Base-by-base conservation (phyloP, 2,797 vertebrate species). In the Uromys caudimaculatus region DNA sequence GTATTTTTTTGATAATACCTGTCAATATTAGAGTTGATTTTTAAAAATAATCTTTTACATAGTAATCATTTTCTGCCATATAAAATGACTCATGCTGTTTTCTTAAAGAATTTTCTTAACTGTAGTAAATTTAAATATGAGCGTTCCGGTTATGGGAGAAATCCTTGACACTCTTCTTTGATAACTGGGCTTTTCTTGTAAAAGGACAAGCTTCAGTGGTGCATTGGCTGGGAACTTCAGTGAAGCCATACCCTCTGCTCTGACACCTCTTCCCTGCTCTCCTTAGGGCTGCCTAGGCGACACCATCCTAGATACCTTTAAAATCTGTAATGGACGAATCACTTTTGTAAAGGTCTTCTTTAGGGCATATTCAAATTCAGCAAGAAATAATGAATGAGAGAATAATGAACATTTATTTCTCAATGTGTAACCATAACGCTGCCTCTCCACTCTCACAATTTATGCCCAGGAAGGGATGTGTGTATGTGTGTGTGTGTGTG, bases 401-500 rank as follows among this genome's bases (percentile, higher is more conserved):
- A 98, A 92, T 98, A 71, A 89, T 97, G 73, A 88, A 87, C 96
- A 96, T 97, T 97, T 98, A 97, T 98, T 98, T 98, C 97, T 81
- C 96, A 96, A 96, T 64, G 64, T 94, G 95, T 82, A 82, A 97
- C 97, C 95, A 91, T 95, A 96, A 96, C 83, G 81, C 58, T 88
- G 83, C 93, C 82, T 97, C 93, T 98, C 96, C 90, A 87, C 96
- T 97, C 69, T 97, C 94, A 97, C 95, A 97, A 98, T 98, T 98
- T 98, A 98, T 97, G 95, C 94, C 73, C 94, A 2, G 2, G 90
- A 90, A 95, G 81, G 75, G 13, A 85, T 82, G 12, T 67, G 64
- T 69, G 32, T 69, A 16, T 69, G 69, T 71, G n/a, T 35, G 69
- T 71, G 69, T 71, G 69, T 71, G 69, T 71, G 69, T 38, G 17